Conservation (phyloP, 2,888 invertebrate genomes). For the Campoplex nolae region DNA sequence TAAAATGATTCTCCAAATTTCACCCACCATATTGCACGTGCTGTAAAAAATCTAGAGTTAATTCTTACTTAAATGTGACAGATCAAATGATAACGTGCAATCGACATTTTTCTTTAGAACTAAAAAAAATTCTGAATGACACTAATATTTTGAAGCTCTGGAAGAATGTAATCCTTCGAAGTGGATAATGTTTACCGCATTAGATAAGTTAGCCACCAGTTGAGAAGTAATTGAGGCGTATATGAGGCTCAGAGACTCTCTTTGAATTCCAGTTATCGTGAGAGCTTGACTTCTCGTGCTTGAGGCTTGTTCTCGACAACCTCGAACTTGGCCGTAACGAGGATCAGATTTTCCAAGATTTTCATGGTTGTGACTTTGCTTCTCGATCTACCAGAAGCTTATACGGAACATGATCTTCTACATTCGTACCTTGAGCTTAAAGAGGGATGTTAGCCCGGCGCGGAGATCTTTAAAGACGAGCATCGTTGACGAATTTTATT, state of each 20-base stretch:
- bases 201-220: neutral
- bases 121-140: too few relatives aligned
- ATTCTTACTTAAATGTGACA: too few relatives aligned
- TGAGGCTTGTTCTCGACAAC: neutral
- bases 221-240: neutral
- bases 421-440: constrained; percentile 1
- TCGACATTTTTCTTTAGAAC: too few relatives aligned
- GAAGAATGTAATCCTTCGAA: too few relatives aligned
- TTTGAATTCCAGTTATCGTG: neutral
- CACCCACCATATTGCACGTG: neutral
- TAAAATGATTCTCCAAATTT: neutral
- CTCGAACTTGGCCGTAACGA: constrained; percentile 2
- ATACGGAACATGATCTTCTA: neutral
- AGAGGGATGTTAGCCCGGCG: neutral
- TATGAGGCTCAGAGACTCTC: neutral
- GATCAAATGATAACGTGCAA: too few relatives aligned
- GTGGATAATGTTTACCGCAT: too few relatives aligned
- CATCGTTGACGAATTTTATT: constrained; percentile 41
- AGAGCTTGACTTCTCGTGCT: neutral
- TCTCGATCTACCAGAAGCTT: constrained; percentile 20
- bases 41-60: too few relatives aligned
- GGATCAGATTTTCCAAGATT: constrained; percentile 11
- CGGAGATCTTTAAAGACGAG: neutral
- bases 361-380: neutral
- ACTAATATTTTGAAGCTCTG: too few relatives aligned